Base-by-base conservation (phyloP, 2,888 invertebrate species). In the Onchidella celtica region DNA sequence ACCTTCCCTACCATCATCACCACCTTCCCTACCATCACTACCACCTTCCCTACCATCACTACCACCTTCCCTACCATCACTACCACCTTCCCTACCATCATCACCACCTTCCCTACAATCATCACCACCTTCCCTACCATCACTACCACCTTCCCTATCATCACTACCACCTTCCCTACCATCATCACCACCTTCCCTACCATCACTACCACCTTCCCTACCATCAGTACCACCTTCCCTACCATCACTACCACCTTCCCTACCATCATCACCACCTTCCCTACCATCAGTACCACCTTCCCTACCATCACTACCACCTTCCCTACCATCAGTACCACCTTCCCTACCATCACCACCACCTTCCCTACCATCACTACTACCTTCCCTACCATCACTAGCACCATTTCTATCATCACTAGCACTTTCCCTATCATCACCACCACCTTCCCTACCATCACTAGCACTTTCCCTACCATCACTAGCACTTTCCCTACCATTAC, bases 181-280 rank as follows among this genome's bases (percentile, higher is more conserved):
- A 59, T 27, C 36, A 59, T 38, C 27, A 59, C 74, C 27, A 55
- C 72, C 59, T 34, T 38, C 34, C 24, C 74, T 74, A 74, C 59
- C 34, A 74, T 59, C 34, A 59, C 74, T 59, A 74, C 59, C 59
- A 74, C 74, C 34, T 32, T 27, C 34, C 57, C 74, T 57, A 59
- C 74, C 34, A 59, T 38, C 9, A 74, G 59, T 59, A 74, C 59
- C 4, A 72, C 72, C 1, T 47, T 55, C 29, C 57, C 74, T 32
- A 59, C 74, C 29, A 74, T 36, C 59, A 74, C 74, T 32, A 74
- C 38, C 34, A 74, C 24, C 34, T 11, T 14, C 29, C 14, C n/a
- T n/a, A n/a, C n/a, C n/a, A n/a, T n/a, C n/a, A n/a, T n/a, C n/a
- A n/a, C n/a, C n/a, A n/a, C n/a, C 6, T n/a, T 27, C 6, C 61